Conservation (phyloP, 2,888 invertebrate species). For the Oligia latruncula region DNA sequence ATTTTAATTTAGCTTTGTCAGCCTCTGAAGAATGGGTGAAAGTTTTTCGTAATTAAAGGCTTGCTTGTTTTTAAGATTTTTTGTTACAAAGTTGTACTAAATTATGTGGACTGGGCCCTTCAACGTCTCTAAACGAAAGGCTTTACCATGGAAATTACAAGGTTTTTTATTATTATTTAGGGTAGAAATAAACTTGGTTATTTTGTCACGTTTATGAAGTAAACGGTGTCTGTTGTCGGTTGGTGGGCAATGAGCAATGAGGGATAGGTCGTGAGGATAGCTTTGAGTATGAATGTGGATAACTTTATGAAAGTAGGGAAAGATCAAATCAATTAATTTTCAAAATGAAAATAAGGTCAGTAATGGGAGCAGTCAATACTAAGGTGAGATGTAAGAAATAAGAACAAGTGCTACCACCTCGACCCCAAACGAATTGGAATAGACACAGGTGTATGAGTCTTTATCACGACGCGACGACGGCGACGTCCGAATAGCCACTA, state of each 20-base stretch:
- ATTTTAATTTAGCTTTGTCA: slow-evolving; percentile 47
- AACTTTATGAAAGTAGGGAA: background rate
- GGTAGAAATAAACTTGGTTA: background rate
- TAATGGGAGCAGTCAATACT: background rate
- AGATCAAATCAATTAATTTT: background rate
- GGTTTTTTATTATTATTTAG: background rate
- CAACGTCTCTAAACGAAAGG: background rate
- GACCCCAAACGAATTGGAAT: background rate
- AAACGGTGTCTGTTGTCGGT: background rate
- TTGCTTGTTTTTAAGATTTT: slow-evolving; percentile 34
- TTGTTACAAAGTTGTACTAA: slow-evolving; percentile 29
- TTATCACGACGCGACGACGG: too few relatives aligned
- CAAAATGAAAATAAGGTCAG: background rate
- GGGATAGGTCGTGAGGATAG: background rate
- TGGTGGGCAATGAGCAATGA: background rate
- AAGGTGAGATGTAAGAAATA: background rate
- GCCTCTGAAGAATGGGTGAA: slow-evolving; percentile 44
- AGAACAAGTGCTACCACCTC: background rate
- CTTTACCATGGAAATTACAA: background rate
- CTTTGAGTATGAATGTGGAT: background rate
- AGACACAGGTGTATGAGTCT: background rate
- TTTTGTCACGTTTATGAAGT: background rate
- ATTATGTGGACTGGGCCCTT: slow-evolving; percentile 29
- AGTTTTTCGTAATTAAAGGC: slow-evolving; percentile 48
- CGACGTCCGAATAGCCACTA: too few relatives aligned